Percentiles rank a stretch among this genome's conserved stretches.
These are phyloP conservation scores for Drosophila fuyamai DNA, from an alignment of 1,140 invertebrate genomes.

Conservation along the genomic window DNA sequence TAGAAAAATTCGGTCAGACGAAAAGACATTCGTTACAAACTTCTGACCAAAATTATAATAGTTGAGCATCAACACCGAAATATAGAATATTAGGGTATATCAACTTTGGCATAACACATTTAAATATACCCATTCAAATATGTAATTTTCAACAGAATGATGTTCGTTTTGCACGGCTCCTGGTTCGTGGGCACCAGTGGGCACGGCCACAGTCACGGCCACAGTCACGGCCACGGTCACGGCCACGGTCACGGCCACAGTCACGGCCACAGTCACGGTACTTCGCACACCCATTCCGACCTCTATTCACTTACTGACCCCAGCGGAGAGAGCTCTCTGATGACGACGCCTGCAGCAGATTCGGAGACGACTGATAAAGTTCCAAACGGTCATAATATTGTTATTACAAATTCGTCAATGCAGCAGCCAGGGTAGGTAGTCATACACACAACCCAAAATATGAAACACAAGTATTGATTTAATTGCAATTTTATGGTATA, in stretches of 20 bases:
- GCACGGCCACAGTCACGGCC: conserved; percentile 60
- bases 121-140: too few relatives aligned
- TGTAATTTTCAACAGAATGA: conserved; percentile 87
- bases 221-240: conserved; percentile 47
- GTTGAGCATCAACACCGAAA: too few relatives aligned
- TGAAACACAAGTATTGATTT: conserved; percentile 31
- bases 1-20: too few relatives aligned
- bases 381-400: conserved; percentile 44
- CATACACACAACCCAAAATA: neutral
- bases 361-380: conserved; percentile 9
- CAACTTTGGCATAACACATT: too few relatives aligned
- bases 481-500: neutral
- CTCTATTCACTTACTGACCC: neutral
- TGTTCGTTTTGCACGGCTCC: conserved; percentile 89
- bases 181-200: conserved; percentile 81
- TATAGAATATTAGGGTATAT: too few relatives aligned
- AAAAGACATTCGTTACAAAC: too few relatives aligned
- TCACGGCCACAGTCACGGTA: conserved; percentile 39
- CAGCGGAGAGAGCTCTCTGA: conserved; percentile 9
- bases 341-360: conserved; percentile 7
- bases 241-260: conserved; percentile 39
- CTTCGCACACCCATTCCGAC: conserved; percentile 28
- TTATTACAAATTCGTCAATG: conserved; percentile 47
- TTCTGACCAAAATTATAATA: too few relatives aligned
- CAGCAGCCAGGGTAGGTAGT: conserved; percentile 38